A percentile compares a stretch with the other conserved stretches of the same genome.
Evolutionary conservation across 2,888 invertebrate genomes (phyloP).

Genomic region (Oligia latruncula): DNA sequence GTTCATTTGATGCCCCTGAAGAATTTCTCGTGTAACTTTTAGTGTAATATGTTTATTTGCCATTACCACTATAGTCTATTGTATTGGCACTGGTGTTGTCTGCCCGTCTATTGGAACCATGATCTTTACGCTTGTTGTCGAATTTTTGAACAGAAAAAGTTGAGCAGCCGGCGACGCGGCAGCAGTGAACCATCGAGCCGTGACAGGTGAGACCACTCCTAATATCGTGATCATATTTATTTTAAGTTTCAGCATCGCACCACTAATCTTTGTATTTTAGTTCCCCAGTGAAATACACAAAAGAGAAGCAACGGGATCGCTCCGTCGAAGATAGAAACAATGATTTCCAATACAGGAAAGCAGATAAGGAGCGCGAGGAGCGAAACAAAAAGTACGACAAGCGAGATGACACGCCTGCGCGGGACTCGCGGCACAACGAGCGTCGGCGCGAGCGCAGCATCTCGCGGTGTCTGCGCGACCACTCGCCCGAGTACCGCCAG

Average conservation of each 20-base stretch:
- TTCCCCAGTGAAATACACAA: conserved; percentile 82
- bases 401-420: conserved; percentile 70
- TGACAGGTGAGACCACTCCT: conserved; percentile 76
- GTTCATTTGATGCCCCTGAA: conserved; percentile 68
- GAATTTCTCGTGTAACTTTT: conserved; percentile 77
- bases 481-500: conserved; percentile 78
- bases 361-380: conserved; percentile 85
- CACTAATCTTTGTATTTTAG: conserved; percentile 71
- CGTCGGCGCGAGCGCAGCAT: conserved; percentile 78
- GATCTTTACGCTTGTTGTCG: conserved; percentile 75
- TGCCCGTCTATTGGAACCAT: conserved; percentile 62
- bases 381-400: conserved; percentile 82
- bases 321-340: conserved; percentile 78
- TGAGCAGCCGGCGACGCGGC: conserved; percentile 83
- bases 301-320: conserved; percentile 80
- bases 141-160: conserved; percentile 87
- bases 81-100: conserved; percentile 89
- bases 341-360: conserved; percentile 80
- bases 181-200: conserved; percentile 83
- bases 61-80: conserved; percentile 88
- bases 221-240: not conserved
- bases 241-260: not conserved
- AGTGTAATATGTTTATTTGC: conserved; percentile 84
- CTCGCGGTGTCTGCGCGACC: conserved; percentile 69
- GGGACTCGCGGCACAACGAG: conserved; percentile 70